phyloP scores from a whole-genome alignment of 1,140 invertebrate species.

The Leptonema lineaticorne region DNA sequence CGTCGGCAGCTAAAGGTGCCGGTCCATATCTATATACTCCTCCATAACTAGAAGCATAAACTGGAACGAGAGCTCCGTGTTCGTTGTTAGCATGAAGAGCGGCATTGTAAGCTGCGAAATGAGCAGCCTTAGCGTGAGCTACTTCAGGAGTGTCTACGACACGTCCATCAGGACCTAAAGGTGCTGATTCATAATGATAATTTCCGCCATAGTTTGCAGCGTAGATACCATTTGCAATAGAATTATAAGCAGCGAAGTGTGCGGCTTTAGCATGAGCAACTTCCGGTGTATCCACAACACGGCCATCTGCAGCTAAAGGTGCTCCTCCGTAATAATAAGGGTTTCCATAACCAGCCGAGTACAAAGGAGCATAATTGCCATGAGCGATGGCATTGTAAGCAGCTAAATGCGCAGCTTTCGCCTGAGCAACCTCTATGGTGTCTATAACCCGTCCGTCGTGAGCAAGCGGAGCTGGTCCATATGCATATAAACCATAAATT shows the following conservation, averaged over 20 bases:
- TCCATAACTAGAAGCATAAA: neutral
- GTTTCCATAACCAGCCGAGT: neutral
- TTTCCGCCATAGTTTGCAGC: neutral
- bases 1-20: conserved; percentile 32
- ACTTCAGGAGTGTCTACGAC: conserved; percentile 23
- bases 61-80: neutral
- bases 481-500: conserved; percentile 1
- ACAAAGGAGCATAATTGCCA: neutral
- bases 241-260: conserved; percentile 32
- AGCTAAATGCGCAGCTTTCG: conserved; percentile 18
- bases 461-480: conserved; percentile 38
- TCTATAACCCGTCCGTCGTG: conserved; percentile 43
- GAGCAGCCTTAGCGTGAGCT: conserved; percentile 21
- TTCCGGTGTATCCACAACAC: conserved; percentile 54
- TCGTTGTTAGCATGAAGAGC: neutral
- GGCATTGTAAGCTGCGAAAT: conserved; percentile 19
- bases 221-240: neutral
- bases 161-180: conserved; percentile 9
- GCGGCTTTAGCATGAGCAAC: conserved; percentile 42
- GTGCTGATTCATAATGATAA: conserved; percentile 1
- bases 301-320: conserved; percentile 54
- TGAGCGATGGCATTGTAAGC: conserved; percentile 9
- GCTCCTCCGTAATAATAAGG: conserved; percentile 38
- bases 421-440: conserved; percentile 49
- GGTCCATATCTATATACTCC: neutral